Evolutionary conservation across 2,888 invertebrate species (phyloP).

Genomic region (Chorisops tibialis): DNA sequence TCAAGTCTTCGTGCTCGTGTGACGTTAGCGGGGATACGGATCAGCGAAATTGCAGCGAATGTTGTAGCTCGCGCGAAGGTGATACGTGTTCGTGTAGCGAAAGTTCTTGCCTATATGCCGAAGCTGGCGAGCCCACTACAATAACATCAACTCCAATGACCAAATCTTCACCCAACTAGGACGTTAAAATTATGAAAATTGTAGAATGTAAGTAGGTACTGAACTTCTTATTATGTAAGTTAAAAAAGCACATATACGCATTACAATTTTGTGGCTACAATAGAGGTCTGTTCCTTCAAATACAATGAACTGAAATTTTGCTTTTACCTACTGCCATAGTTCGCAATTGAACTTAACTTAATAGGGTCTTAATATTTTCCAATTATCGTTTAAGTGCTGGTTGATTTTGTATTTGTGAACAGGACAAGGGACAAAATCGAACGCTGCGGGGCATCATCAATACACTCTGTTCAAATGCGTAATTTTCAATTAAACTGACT

Average conservation of each 20-base stretch:
- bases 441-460: constrained; percentile 5
- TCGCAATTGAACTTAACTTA: neutral
- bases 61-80: constrained; percentile 54
- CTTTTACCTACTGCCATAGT: neutral
- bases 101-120: constrained; percentile 61
- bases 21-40: constrained; percentile 36
- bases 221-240: constrained; percentile 10
- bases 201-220: constrained; percentile 15
- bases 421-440: neutral
- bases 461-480: neutral
- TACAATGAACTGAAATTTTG: neutral
- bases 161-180: constrained; percentile 29
- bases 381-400: neutral
- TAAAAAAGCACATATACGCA: constrained; percentile 10
- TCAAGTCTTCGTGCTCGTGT: constrained; percentile 30
- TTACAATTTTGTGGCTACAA: neutral
- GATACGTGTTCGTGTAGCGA: constrained; percentile 65
- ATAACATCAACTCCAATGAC: constrained; percentile 30
- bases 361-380: neutral
- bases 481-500: constrained; percentile 12
- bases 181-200: neutral
- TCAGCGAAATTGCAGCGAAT: constrained; percentile 49
- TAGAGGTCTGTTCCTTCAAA: constrained; percentile 3
- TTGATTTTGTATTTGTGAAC: neutral
- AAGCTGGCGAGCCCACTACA: constrained; percentile 54